Evolutionary conservation across 2,113 vertebrate species (phyloP), one percentile per base, ranked within the genome.

Genomic region (Puntigrus tetrazona): DNA sequence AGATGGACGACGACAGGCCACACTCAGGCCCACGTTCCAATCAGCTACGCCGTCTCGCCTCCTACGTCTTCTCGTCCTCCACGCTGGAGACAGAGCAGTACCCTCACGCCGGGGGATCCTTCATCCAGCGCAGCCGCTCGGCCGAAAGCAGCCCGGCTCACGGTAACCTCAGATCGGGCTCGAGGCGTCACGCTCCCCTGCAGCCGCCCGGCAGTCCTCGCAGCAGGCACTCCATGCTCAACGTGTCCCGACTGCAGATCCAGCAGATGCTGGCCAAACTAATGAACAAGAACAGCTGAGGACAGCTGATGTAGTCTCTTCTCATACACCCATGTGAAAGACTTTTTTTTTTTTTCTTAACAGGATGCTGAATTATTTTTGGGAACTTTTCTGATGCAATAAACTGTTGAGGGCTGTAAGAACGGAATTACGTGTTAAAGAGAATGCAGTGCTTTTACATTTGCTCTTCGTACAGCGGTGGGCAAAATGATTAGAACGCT

Each of bases 21-120:
- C 96, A 95, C 88, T 95, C 95, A 92, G 94, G 95, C 92, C 95
- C 96, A 88, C 95, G 98, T 92, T 96, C 98, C 95, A 99, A 97
- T 94, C 98, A 98, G 94, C 95, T 99, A 91, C 95, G 97, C 95
- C 96, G 98, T 95, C 96, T 99, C 94, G 97, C 98, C 90, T 99
- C 97, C 94, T 99, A 98, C 92, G 97, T 99, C 92, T 99, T 99
- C 95, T 99, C 97, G 92, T 99, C 98, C 92, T 97, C 97, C 92
- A 97, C 97, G 79, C 93, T 99, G 95, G 98, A 99, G 95, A 98
- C 97, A 43, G 98, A 99, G 94, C 97, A 97, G 90, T 98, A 99
- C 89, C 98, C 98, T 77, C 97, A 98, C 84, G 90, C 95, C 75
- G 92, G 94, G 90, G 92, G 92, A 92, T 95, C 96, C 94, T 97